Base-by-base conservation (phyloP, 2,888 invertebrate species). In the Drosophila paramelanica region DNA sequence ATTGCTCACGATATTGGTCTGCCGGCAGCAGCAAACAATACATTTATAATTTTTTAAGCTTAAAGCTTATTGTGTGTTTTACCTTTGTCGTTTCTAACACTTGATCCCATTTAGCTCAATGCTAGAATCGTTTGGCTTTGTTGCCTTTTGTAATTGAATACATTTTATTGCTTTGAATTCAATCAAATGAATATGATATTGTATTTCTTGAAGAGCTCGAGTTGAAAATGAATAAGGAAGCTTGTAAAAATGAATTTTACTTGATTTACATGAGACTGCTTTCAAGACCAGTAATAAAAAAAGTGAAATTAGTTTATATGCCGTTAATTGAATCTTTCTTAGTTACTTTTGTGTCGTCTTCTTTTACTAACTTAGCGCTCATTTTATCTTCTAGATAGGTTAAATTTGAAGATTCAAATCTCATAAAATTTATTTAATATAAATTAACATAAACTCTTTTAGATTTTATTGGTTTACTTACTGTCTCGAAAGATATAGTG, bases 201-300 rank as follows among this genome's bases (percentile, higher is more conserved):
- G 10, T 31, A 31, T 10, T 31, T 31, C 31, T 3, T 31, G 3
- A 31, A 31, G 31, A 31, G 3, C 10, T 8, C 10, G 31, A 8
- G 10, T 31, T 81, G 67, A 65, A 72, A 79, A 72, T 82, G 36
- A 60, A 64, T 73, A 27, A 60, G 72, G 69, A 81, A 81, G 66
- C 55, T 47, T 62, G 36, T n/a, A 57, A 70, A 50, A 79, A 77
- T 68, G 62, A 65, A 67, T 61, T 69, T 65, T 60, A 77, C 73
- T 64, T 53, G 67, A 52, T 31, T 10, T 31, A 31, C 10, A 31
- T 10, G 17, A 64, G 50, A 51, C 23, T 10, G 45, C 25, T 45
- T 50, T 36, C 36, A 31, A 14, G 17, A 6, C 10, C 7, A 42
- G 23, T 17, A 33, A 50, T 23, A 25, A 46, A 13, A 33, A 20